phyloP scores from a whole-genome alignment of 2,888 invertebrate species.

The Drosophila cognata region DNA sequence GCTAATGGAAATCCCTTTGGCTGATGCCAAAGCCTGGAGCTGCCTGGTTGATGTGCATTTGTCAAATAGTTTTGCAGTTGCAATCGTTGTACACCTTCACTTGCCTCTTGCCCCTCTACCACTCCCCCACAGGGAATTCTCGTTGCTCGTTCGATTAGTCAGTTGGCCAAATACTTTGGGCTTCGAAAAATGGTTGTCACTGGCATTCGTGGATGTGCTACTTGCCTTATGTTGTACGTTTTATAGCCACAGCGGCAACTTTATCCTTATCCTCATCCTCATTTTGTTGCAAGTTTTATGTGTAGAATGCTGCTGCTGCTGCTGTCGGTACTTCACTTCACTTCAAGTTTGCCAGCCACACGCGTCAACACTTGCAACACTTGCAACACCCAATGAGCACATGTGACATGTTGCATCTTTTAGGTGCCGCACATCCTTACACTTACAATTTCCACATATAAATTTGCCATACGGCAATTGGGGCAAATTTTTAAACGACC shows the following conservation, averaged over 20 bases:
- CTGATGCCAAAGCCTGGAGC: slow-evolving; percentile 38
- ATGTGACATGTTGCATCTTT: slow-evolving; percentile 61
- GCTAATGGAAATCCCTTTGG: slow-evolving; percentile 64
- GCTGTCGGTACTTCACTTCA: background rate
- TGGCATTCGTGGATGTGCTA: slow-evolving; percentile 53
- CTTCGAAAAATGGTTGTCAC: slow-evolving; percentile 51
- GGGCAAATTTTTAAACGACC: slow-evolving; percentile 51
- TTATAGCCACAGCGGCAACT: slow-evolving; percentile 70
- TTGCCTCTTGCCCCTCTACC: slow-evolving; percentile 14
- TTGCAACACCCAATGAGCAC: slow-evolving; percentile 39
- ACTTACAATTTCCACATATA: slow-evolving; percentile 45
- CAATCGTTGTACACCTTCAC: slow-evolving; percentile 52
- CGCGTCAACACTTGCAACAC: slow-evolving; percentile 53
- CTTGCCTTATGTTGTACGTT: slow-evolving; percentile 57
- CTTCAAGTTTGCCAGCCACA: slow-evolving; percentile 26
- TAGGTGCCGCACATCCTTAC: slow-evolving; percentile 39
- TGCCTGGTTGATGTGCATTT: slow-evolving; percentile 64
- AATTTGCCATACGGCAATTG: slow-evolving; percentile 61
- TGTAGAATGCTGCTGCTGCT: slow-evolving; percentile 31
- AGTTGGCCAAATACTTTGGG: slow-evolving; percentile 71
- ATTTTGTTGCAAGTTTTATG: slow-evolving; percentile 72
- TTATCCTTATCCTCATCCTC: slow-evolving; percentile 60
- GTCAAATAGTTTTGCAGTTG: slow-evolving; percentile 69
- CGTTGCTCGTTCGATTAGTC: slow-evolving; percentile 70
- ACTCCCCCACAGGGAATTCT: slow-evolving; percentile 26